Conservation (phyloP, 2,113 vertebrate genomes). For the Struthidea cinerea region DNA sequence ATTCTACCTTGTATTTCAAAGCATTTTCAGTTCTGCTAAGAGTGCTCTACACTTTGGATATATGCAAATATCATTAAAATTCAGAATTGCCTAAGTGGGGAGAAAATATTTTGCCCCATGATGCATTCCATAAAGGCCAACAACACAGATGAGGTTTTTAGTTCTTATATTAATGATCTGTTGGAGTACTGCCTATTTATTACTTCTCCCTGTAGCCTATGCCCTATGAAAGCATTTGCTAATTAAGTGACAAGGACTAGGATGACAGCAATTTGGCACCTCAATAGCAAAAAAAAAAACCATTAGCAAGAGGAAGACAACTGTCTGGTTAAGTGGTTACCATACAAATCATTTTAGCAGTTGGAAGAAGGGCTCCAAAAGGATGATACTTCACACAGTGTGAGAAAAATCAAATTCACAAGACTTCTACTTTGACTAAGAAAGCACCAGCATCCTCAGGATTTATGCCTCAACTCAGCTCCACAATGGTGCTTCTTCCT, state of each 20-base stretch:
- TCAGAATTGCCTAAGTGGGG: not conserved
- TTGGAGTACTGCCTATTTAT: not conserved
- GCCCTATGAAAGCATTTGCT: not conserved
- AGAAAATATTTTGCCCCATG: not conserved
- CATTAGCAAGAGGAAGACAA: not conserved
- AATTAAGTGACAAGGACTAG: constrained; percentile 29
- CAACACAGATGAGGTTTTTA: not conserved
- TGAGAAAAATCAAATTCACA: not conserved
- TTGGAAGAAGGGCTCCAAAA: not conserved
- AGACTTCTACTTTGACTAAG: not conserved
- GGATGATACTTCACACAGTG: not conserved
- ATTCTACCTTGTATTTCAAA: not conserved
- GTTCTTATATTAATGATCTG: not conserved
- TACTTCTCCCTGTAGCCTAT: not conserved
- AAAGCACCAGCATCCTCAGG: not conserved
- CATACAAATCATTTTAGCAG: not conserved
- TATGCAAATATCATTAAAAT: not conserved
- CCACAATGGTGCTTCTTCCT: not conserved
- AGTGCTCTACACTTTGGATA: not conserved
- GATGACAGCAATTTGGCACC: constrained; percentile 1
- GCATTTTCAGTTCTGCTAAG: not conserved
- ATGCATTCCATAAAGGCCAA: not conserved
- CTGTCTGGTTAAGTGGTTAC: not conserved
- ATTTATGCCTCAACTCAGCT: not conserved
- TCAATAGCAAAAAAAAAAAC: not conserved